phyloP scores from a whole-genome alignment of 2,113 vertebrate species.

The Theristicus caerulescens region DNA sequence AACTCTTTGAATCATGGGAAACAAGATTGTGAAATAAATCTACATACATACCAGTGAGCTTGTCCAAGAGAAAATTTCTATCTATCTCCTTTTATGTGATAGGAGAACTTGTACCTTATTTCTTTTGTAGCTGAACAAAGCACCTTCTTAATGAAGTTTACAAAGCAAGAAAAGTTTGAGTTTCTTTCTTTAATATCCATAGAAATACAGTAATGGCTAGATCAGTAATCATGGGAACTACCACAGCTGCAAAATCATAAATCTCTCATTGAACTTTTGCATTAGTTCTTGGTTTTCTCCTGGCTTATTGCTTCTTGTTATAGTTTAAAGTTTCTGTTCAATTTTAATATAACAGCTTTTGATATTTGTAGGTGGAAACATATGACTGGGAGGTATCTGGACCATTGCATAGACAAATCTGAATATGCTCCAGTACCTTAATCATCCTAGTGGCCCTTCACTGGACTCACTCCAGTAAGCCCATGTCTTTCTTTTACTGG shows the following conservation, averaged over 20 bases:
- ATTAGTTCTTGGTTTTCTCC: not conserved
- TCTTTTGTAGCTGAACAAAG: not conserved
- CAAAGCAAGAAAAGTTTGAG: not conserved
- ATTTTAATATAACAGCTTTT: not conserved
- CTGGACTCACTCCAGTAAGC: not conserved
- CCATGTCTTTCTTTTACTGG: not conserved
- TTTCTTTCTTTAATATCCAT: not conserved
- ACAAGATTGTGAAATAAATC: not conserved
- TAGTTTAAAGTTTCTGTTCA: not conserved
- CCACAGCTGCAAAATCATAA: not conserved
- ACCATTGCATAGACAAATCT: not conserved
- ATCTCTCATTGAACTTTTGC: not conserved
- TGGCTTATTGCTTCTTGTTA: not conserved
- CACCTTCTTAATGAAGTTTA: not conserved
- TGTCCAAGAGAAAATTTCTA: not conserved
- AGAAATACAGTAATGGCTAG: not conserved
- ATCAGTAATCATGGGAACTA: not conserved
- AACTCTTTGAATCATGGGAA: not conserved
- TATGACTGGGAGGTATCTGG: not conserved
- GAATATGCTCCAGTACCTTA: not conserved
- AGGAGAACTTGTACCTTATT: not conserved
- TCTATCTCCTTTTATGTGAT: not conserved
- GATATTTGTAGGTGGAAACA: not conserved
- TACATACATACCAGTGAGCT: not conserved
- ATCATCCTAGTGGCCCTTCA: not conserved